Evolutionary conservation across 1,140 invertebrate species (phyloP).

Genomic region (Neodiprion virginianus): DNA sequence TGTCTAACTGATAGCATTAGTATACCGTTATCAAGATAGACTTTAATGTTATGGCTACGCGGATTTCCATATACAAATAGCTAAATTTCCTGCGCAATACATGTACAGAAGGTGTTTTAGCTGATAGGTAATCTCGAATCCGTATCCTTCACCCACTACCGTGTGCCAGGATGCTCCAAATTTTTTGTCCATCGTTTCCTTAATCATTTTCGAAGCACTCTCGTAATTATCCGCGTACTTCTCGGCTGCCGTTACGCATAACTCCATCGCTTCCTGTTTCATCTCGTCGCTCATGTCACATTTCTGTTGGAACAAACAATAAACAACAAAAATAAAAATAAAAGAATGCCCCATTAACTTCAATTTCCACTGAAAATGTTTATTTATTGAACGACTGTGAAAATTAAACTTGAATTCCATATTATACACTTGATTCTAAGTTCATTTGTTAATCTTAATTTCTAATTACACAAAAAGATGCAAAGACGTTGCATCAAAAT

Average conservation of each 20-base stretch:
- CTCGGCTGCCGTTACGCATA: conserved; percentile 92
- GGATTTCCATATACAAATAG: conserved; percentile 90
- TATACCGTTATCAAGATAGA: no score
- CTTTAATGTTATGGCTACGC: conserved; percentile 27
- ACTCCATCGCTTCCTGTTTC: conserved; percentile 87
- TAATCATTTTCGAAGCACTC: conserved; percentile 85
- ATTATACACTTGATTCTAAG: no score
- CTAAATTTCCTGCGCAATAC: conserved; percentile 92
- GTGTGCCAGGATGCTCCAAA: conserved; percentile 95
- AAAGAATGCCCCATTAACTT: not conserved
- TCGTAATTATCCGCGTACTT: conserved; percentile 83
- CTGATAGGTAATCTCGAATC: conserved; percentile 94
- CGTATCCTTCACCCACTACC: conserved; percentile 93
- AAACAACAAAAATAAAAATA: not conserved
- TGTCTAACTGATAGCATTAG: no score
- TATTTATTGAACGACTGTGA: no score
- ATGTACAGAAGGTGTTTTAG: conserved; percentile 93
- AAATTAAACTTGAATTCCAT: no score
- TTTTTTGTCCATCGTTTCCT: conserved; percentile 96
- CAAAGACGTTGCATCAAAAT: no score
- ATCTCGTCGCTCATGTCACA: conserved; percentile 95
- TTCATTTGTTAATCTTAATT: no score
- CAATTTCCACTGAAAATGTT: no score
- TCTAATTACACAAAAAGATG: no score
- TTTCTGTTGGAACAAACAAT: conserved; percentile 62